Evolutionary conservation across 2,888 invertebrate genomes (phyloP), one percentile per base, ranked within the genome.

Genomic region (Eupithecia subumbrata): DNA sequence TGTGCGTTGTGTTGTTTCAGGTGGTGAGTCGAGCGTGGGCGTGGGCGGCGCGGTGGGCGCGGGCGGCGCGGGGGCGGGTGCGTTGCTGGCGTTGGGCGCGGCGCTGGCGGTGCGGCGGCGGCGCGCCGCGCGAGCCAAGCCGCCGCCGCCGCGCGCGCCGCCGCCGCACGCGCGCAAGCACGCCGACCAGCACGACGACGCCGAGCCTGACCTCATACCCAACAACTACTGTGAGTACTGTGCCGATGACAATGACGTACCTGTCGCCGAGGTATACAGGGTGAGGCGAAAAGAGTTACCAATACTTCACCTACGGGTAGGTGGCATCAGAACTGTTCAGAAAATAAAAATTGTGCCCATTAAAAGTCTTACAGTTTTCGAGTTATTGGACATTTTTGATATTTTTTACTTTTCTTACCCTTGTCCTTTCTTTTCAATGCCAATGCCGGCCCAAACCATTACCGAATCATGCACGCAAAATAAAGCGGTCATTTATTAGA

Each of bases 191-290:
- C 91, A 88, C 84, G 94, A 94, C 80, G 94, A 94, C 84, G 85
- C 91, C 30, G 94, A 94, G 84, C 94, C 94, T 0, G 94, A 94
- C 83, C 91, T 94, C 80, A 94, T 94, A 85, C 94, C 94, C 8
- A 94, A 94, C 82, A 90, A 94, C 82, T 94, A 93, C 81, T 92
- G 93, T 93, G 67, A 91, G 93, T 91, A 78, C 9, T 3, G 8
- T 34, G 34, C 7, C 5, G 2, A 5, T 7, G 3, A 34, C 40
- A 0, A 34, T 7, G 52, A 48, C 63, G 30, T 43, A 12, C 5
- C 40, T 40, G 11, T 40, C 40, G 9, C 40, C 37, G 3, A 3
- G 37, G 5, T 37, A 37, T 37, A n/a, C n/a, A n/a, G n/a, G n/a
- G n/a, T n/a, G n/a, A n/a, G n/a, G n/a, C n/a, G n/a, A n/a, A n/a